Percentiles rank a stretch among this genome's conserved stretches.
Conservation (phyloP, 2,797 vertebrate species). For the Sebastes matsubarae region DNA sequence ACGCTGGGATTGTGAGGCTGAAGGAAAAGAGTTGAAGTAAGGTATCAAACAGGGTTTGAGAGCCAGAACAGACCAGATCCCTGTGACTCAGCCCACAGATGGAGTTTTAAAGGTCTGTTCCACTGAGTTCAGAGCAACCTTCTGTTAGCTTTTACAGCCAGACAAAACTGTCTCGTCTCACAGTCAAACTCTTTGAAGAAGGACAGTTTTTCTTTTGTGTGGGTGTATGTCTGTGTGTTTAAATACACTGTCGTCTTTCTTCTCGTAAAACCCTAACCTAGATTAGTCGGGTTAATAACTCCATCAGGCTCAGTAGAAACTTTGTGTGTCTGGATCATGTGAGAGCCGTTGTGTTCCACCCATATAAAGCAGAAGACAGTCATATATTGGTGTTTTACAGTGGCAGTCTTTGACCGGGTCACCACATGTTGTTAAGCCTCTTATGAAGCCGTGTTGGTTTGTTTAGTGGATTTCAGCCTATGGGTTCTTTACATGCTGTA, state of each 20-base stretch:
- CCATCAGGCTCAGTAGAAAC: constrained; percentile 8
- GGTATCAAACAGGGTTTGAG: background rate
- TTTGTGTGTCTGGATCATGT: constrained; percentile 37
- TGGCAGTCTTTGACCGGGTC: constrained; percentile 34
- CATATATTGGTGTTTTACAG: constrained; percentile 7
- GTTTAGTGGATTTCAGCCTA: constrained; percentile 16
- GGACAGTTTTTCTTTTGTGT: background rate
- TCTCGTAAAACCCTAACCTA: constrained; percentile 50
- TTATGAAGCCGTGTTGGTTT: constrained; percentile 17
- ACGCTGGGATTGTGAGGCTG: background rate
- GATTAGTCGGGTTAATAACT: constrained; percentile 26
- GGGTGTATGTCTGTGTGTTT: background rate
- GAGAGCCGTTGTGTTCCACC: constrained; percentile 10
- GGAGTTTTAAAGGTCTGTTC: constrained; percentile 6
- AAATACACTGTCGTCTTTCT: constrained; percentile 30
- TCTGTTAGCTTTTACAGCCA: background rate
- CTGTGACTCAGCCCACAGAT: constrained; percentile 7
- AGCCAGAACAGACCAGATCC: background rate
- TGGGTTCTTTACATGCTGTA: background rate
- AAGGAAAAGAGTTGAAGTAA: background rate
- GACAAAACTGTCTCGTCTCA: background rate
- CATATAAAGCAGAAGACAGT: constrained; percentile 21
- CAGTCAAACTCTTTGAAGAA: background rate
- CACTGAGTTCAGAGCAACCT: background rate
- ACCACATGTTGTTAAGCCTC: constrained; percentile 25